Conservation (phyloP, 2,113 vertebrate species). For the Corydoras maculifer region DNA sequence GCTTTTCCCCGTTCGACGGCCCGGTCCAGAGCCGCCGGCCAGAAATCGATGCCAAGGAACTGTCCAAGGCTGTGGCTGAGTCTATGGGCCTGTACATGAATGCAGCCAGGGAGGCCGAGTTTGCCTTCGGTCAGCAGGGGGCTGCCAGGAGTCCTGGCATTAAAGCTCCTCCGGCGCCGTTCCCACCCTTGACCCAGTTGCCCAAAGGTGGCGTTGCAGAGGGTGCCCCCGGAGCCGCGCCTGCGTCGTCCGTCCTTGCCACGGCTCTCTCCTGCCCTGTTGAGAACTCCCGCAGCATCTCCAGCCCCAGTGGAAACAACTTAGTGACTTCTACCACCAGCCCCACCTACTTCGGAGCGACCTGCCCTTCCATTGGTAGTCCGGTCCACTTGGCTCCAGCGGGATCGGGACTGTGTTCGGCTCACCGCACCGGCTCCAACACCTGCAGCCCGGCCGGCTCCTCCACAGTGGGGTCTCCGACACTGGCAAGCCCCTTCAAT, state of each 20-base stretch:
- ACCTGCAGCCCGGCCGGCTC: slow-evolving; percentile 84
- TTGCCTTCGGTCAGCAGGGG: slow-evolving; percentile 76
- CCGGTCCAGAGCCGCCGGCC: slow-evolving; percentile 67
- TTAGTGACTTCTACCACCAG: slow-evolving; percentile 87
- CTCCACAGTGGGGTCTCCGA: slow-evolving; percentile 84
- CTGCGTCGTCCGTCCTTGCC: slow-evolving; percentile 60
- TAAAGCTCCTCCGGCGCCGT: slow-evolving; percentile 64
- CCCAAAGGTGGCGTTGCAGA: slow-evolving; percentile 68
- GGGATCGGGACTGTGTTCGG: slow-evolving; percentile 66
- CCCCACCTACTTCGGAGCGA: slow-evolving; percentile 73
- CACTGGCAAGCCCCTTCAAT: slow-evolving; percentile 85
- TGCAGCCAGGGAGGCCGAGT: slow-evolving; percentile 85
- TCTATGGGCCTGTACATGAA: slow-evolving; percentile 99
- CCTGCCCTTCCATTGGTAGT: slow-evolving; percentile 69
- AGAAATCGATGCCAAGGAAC: slow-evolving; percentile 91
- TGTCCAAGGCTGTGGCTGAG: slow-evolving; percentile 91
- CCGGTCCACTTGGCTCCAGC: slow-evolving; percentile 75
- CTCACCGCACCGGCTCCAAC: slow-evolving; percentile 76
- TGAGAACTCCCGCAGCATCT: slow-evolving; percentile 60
- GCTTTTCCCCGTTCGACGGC: slow-evolving; percentile 75
- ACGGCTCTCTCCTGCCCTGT: slow-evolving; percentile 77
- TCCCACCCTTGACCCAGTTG: slow-evolving; percentile 56
- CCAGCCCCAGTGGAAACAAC: slow-evolving; percentile 77
- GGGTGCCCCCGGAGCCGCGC: slow-evolving; percentile 57
- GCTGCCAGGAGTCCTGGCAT: slow-evolving; percentile 59